Percentiles rank a stretch among this genome's conserved stretches.
Evolutionary conservation across 2,113 vertebrate species (phyloP).

Genomic region (Megaptera novaeangliae): DNA sequence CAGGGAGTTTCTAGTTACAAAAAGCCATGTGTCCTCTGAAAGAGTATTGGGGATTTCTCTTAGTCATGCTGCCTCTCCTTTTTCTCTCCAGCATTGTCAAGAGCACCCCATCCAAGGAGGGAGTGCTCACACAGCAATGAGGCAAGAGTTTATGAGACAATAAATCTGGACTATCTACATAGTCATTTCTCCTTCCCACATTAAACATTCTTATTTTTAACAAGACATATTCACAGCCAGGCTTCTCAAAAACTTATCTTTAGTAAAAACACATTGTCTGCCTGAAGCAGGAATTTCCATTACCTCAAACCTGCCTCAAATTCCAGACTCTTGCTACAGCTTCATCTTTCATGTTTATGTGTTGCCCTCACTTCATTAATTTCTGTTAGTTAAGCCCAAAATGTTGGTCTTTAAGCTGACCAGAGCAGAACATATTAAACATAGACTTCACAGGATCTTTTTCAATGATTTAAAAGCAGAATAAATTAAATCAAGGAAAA

Average conservation of each 20-base stretch:
- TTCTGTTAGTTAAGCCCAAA: constrained; percentile 52
- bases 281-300: constrained; percentile 75
- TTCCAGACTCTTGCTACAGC: constrained; percentile 56
- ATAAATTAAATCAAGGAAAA: constrained; percentile 72
- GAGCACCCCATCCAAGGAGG: not conserved
- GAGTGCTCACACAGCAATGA: not conserved
- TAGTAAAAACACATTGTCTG: constrained; percentile 49
- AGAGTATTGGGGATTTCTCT: not conserved
- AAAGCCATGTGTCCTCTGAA: not conserved
- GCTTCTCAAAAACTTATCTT: not conserved
- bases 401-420: not conserved
- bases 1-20: not conserved
- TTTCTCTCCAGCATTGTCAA: not conserved
- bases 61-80: not conserved
- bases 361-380: constrained; percentile 65
- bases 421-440: not conserved
- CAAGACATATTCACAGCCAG: not conserved
- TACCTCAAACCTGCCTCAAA: constrained; percentile 68
- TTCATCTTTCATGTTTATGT: constrained; percentile 63
- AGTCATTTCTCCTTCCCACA: not conserved
- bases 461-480: not conserved
- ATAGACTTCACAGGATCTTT: constrained; percentile 48
- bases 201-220: not conserved
- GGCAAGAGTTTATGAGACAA: not conserved
- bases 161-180: not conserved